Evolutionary conservation across 2,888 invertebrate species (phyloP).

Genomic region (Ormia ochracea): DNA sequence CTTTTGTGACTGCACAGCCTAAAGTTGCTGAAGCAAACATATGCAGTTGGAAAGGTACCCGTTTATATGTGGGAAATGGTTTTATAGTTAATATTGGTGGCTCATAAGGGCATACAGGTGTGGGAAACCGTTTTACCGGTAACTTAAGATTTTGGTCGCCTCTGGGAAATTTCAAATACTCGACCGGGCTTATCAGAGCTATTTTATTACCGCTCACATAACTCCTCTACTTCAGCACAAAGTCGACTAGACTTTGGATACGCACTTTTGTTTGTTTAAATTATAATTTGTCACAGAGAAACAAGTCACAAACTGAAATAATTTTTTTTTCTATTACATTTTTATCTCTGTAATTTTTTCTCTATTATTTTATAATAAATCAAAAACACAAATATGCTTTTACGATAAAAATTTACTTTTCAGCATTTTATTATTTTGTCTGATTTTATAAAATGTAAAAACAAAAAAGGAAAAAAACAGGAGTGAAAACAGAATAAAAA

Average conservation of each 20-base stretch:
- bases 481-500: neutral
- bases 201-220: neutral
- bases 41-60: no score
- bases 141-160: no score
- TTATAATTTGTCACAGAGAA: constrained; percentile 45
- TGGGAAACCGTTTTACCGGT: no score
- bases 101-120: no score
- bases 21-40: no score
- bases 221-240: neutral
- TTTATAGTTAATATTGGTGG: no score
- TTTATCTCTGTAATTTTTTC: neutral
- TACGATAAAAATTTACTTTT: constrained; percentile 28
- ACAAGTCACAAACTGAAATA: constrained; percentile 9
- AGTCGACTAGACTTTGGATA: neutral
- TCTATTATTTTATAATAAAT: constrained; percentile 42
- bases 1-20: no score
- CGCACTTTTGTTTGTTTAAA: neutral
- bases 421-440: neutral
- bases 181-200: no score
- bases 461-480: neutral
- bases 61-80: no score
- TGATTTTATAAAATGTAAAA: neutral
- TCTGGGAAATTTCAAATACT: no score
- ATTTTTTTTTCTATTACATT: constrained; percentile 14
- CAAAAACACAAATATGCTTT: constrained; percentile 50